A percentile compares a stretch with the other conserved stretches of the same genome.
These are phyloP conservation scores for Meteorus sp. DNA, from an alignment of 1,140 invertebrate genomes.

Conservation along the genomic window DNA sequence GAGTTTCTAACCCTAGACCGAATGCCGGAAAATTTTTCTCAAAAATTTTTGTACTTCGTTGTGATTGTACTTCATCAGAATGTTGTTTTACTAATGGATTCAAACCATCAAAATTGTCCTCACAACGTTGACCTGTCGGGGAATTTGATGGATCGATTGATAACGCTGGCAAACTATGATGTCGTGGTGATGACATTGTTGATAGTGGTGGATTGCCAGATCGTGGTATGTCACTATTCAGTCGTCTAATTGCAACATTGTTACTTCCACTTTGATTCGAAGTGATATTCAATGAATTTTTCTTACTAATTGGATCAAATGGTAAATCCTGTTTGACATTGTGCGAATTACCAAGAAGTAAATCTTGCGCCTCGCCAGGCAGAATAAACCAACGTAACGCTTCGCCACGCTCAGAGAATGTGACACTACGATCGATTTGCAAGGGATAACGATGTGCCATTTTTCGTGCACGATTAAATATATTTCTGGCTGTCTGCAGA, in stretches of 20 bases:
- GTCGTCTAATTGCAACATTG: constrained; percentile 42
- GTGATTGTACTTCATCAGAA: background rate
- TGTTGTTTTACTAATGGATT: constrained; percentile 14
- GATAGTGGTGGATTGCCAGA: constrained; percentile 40
- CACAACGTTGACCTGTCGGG: constrained; percentile 12
- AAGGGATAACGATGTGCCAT: constrained; percentile 73
- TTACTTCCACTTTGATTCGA: background rate
- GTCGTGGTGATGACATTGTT: constrained; percentile 43
- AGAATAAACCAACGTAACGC: constrained; percentile 84
- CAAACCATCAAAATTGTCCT: constrained; percentile 26
- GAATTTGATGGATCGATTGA: background rate
- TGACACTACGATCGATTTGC: constrained; percentile 69
- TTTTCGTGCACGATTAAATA: constrained; percentile 78
- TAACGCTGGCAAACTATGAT: constrained; percentile 52
- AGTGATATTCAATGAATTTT: constrained; percentile 6
- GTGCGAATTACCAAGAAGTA: constrained; percentile 70
- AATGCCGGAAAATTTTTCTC: constrained; percentile 11
- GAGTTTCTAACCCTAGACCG: constrained; percentile 40
- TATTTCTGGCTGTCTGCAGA: constrained; percentile 74
- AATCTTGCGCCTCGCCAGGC: constrained; percentile 74
- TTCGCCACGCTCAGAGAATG: constrained; percentile 68
- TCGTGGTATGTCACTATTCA: constrained; percentile 52
- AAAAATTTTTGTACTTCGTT: constrained; percentile 26
- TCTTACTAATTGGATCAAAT: constrained; percentile 63
- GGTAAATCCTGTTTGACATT: constrained; percentile 76